These are phyloP conservation scores for Ictidomys tridecemlineatus DNA, from an alignment of 2,113 vertebrate species.

Conservation along the genomic window DNA sequence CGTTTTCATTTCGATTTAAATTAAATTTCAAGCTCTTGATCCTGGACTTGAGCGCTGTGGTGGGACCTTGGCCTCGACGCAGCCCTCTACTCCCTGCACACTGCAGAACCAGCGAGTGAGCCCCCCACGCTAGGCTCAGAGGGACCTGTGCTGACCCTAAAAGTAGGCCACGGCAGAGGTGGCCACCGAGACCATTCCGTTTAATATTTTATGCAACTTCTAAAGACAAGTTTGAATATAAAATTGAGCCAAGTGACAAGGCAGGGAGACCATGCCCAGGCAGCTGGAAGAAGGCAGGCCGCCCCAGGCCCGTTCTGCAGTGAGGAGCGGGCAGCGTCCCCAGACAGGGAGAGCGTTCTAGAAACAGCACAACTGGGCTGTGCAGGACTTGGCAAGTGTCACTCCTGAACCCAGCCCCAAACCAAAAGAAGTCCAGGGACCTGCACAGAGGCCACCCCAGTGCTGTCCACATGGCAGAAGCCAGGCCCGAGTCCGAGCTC, in stretches of 20 bases:
- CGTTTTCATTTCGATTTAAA: slow-evolving; percentile 51
- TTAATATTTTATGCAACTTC: slow-evolving; percentile 40
- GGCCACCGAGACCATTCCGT: neutral
- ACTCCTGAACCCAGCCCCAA: neutral
- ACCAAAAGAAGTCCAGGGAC: fast-evolving
- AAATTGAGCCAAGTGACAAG: slow-evolving; percentile 32
- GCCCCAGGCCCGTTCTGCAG: neutral
- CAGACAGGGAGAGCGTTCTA: neutral
- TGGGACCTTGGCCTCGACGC: fast-evolving
- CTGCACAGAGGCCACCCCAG: neutral
- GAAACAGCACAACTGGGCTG: fast-evolving
- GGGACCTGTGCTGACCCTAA: neutral
- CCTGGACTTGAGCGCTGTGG: neutral
- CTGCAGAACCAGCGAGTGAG: fast-evolving
- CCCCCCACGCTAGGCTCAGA: fast-evolving
- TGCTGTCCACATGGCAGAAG: fast-evolving
- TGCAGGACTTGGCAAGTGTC: fast-evolving
- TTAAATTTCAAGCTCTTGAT: neutral
- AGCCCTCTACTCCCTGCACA: too few species aligned
- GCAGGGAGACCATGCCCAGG: fast-evolving
- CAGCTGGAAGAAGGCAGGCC: neutral
- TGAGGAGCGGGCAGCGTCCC: fast-evolving
- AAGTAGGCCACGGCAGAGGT: neutral
- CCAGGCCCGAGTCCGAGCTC: fast-evolving
- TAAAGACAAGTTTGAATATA: neutral